phyloP scores from a whole-genome alignment of 2,113 vertebrate genomes.

The Connochaetes taurinus region DNA sequence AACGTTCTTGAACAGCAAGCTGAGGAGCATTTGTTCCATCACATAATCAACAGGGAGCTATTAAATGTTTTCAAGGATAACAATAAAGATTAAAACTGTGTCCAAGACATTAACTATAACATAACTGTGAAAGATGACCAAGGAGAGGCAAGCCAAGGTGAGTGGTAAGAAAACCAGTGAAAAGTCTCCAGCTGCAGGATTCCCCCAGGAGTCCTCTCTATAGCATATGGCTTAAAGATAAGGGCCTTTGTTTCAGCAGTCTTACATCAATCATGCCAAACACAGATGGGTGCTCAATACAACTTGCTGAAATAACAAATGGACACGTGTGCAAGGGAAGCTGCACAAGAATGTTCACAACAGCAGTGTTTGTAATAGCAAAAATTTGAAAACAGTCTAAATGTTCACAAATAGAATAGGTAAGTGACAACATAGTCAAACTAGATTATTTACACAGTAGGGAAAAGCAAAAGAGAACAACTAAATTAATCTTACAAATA shows the following conservation, averaged over 20 bases:
- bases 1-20: not conserved
- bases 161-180: not conserved
- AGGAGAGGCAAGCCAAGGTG: not conserved
- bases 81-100: not conserved
- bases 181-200: not conserved
- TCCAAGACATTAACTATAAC: not conserved
- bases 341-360: not conserved
- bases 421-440: not conserved
- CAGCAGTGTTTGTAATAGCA: not conserved
- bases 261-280: not conserved
- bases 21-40: not conserved
- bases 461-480: not conserved
- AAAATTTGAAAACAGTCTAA: not conserved
- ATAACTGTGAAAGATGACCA: not conserved
- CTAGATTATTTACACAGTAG: not conserved
- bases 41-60: not conserved
- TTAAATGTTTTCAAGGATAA: not conserved
- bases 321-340: not conserved
- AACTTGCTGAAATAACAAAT: not conserved
- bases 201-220: not conserved
- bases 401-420: not conserved
- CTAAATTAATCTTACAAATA: not conserved
- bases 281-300: not conserved
- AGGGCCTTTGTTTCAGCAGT: not conserved
- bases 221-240: not conserved